Base-by-base conservation (phyloP, 2,888 invertebrate genomes). In the Metellina segmentata region DNA sequence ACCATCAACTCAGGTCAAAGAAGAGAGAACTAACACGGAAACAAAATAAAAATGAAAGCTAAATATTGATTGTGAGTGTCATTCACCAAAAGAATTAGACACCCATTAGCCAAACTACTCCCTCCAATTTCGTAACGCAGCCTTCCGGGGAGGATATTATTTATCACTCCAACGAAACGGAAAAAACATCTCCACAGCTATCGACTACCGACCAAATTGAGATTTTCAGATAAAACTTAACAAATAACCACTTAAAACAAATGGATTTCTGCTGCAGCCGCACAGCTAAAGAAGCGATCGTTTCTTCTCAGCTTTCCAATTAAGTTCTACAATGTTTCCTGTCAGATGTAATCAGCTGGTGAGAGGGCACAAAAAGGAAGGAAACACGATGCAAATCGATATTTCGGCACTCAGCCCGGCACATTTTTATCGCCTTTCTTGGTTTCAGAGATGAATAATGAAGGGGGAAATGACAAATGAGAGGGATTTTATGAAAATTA, bases 401-500 rank as follows among this genome's bases (percentile, higher is more conserved):
- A 81, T 71, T 81, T 81, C 70, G 49, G 49, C 69, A 49, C 69
- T 19, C 53, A 13, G 6, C 8, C 16, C 52, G 70, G 4, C 69
- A 9, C 19, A 9, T 16, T 69, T 74, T 85, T 85, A 85, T 77
- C 85, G 49, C 77, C 61, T 9, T n/a, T 34, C n/a, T 16, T 53
- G 61, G 77, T 72, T 49, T 81, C 16, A 34, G 19, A 72, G 70
- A 87, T 89, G 88, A 89, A 89, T 81, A 89, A 89, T 81, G 87
- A 81, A 87, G 70, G 16, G 8, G 19, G 72, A 53, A 75, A 87
- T 81, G 79, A 81, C 79, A 81, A 89, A 89, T 20, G 75, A 75
- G 81, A 51, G 61, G n/a, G 61, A 75, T 89, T 75, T 89, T 89
- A 89, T 82, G 88, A 89, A 89, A 89, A 89, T 89, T 89, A 81